Evolutionary conservation across 2,888 invertebrate genomes (phyloP), one percentile per base, ranked within the genome.

Genomic region (Diogma glabrata): DNA sequence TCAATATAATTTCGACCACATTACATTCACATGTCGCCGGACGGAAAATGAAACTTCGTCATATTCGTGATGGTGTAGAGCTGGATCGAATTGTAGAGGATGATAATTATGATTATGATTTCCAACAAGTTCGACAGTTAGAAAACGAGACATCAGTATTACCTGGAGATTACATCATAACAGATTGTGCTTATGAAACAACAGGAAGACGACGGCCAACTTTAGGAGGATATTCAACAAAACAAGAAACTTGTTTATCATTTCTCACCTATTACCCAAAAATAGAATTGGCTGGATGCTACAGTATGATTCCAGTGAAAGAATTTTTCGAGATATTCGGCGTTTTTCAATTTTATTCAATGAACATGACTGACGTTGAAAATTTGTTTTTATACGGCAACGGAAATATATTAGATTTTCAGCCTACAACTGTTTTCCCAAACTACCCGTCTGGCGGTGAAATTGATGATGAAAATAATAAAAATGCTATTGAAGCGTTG

Each of bases 201-300:
- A 72, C 75, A 3, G 73, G 77, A 5, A 74, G 85, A 26, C 78
- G 77, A 50, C 77, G 77, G 54, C 84, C 87, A 3, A 89, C 88
- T 30, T 73, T 89, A 51, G 89, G 89, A 4, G 88, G 88, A 9
- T 86, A 87, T 65, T 85, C 89, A 0, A 84, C 86, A 0, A 77
- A 78, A 52, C 87, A 90, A 70, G 91, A 91, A 70, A 89, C 89
- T 85, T 91, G 91, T 59, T 71, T 90, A 4, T 84, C 89, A 0
- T 88, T 89, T 63, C 74, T 90, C 1, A 71, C 87, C 4, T 88
- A 91, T 67, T 91, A 91, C 65, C 91, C 91, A 0, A 77, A 84
- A 52, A 86, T 85, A 0, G 79, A 82, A 49, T 70, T 90, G 8
- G 84, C 87, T 0, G 87, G 85, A 1, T 90, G 90, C 63, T 87